Percentiles rank a stretch among this genome's conserved stretches.
These are phyloP conservation scores for Neuroscelio doddi DNA, from an alignment of 2,888 invertebrate species.

Conservation along the genomic window DNA sequence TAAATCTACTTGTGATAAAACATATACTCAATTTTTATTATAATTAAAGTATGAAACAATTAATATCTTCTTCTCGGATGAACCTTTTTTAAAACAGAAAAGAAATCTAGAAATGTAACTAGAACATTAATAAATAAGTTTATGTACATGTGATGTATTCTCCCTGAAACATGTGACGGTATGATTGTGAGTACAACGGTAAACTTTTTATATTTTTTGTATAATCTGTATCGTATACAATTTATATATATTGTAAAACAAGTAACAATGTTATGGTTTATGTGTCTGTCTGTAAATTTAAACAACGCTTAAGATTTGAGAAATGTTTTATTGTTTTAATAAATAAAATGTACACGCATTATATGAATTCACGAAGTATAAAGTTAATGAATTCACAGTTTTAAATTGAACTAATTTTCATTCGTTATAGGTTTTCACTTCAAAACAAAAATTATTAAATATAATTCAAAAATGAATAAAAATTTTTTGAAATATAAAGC, in stretches of 20 bases:
- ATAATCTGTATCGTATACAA: neutral
- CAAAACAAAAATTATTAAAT: neutral
- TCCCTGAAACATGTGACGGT: too few species aligned
- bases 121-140: conserved; percentile 3
- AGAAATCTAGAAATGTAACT: too few species aligned
- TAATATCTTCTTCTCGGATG: too few species aligned
- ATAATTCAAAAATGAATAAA: neutral
- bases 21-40: too few species aligned
- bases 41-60: too few species aligned
- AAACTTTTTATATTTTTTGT: neutral
- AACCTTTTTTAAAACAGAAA: too few species aligned
- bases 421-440: neutral
- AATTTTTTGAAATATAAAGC: conserved; percentile 3
- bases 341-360: neutral
- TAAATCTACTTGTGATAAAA: too few species aligned
- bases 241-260: too few species aligned
- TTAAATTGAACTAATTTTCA: neutral
- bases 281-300: conserved; percentile 4
- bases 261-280: neutral
- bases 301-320: neutral
- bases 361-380: neutral
- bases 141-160: too few species aligned
- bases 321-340: conserved; percentile 5
- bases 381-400: neutral
- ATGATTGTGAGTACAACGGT: neutral